Evolutionary conservation across 2,888 invertebrate species (phyloP).

Genomic region (Galeruca laticollis): DNA sequence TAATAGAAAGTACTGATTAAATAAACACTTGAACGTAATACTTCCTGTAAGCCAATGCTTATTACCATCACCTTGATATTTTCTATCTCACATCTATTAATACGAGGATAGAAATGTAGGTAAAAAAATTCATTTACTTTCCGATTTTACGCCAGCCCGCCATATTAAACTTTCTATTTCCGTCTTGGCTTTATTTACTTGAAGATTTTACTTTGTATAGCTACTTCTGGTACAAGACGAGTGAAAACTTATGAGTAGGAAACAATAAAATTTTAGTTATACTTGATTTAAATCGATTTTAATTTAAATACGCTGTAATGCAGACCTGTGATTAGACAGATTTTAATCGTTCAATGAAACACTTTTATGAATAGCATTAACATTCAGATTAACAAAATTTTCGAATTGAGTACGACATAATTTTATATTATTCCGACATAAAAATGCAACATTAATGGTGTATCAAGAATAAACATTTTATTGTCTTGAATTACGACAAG

Average conservation of each 20-base stretch:
- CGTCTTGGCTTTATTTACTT: neutral
- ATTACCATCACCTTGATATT: neutral
- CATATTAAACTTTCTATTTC: conserved; percentile 11
- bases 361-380: too few species aligned
- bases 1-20: neutral
- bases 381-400: too few species aligned
- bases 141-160: conserved; percentile 1
- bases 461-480: too few species aligned
- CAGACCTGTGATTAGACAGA: too few species aligned
- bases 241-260: neutral
- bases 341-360: too few species aligned
- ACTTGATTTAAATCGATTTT: too few species aligned
- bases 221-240: neutral
- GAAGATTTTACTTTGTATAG: neutral
- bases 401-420: too few species aligned
- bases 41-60: conserved; percentile 1
- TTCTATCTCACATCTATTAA: neutral
- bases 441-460: too few species aligned
- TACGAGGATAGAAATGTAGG: neutral
- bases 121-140: conserved; percentile 3
- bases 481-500: too few species aligned
- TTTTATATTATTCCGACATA: too few species aligned
- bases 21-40: conserved; percentile 2
- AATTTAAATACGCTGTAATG: too few species aligned
- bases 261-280: too few species aligned